phyloP scores from a whole-genome alignment of 2,113 vertebrate genomes.

The Chionis minor region DNA sequence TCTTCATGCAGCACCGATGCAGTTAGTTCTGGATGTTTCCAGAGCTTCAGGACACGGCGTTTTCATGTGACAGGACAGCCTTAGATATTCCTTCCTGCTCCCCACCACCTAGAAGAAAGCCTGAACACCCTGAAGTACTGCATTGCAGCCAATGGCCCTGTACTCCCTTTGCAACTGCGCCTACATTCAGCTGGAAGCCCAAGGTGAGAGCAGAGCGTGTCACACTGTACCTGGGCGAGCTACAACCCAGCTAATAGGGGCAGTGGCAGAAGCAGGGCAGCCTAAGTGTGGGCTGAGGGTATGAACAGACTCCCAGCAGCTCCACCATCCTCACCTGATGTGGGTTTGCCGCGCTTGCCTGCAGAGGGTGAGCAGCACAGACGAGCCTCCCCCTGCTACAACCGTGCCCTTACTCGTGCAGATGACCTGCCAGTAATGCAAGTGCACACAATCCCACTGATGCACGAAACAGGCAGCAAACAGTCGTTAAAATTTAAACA shows the following conservation, averaged over 20 bases:
- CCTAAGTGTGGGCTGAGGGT: neutral
- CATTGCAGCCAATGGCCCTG: neutral
- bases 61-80: neutral
- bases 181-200: neutral
- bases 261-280: neutral
- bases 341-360: neutral
- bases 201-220: neutral
- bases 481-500: neutral
- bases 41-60: neutral
- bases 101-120: neutral
- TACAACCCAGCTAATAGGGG: neutral
- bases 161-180: neutral
- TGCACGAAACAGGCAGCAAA: neutral
- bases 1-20: neutral
- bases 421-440: neutral
- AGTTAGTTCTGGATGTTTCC: neutral
- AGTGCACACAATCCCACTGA: neutral
- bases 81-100: neutral
- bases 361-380: neutral
- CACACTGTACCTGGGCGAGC: neutral
- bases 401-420: neutral
- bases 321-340: neutral
- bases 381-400: neutral
- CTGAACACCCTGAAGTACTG: neutral
- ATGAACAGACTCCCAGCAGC: neutral